Conservation (phyloP, 92 coral and sea anemone genomes). For the Blastomussa wellsi region DNA sequence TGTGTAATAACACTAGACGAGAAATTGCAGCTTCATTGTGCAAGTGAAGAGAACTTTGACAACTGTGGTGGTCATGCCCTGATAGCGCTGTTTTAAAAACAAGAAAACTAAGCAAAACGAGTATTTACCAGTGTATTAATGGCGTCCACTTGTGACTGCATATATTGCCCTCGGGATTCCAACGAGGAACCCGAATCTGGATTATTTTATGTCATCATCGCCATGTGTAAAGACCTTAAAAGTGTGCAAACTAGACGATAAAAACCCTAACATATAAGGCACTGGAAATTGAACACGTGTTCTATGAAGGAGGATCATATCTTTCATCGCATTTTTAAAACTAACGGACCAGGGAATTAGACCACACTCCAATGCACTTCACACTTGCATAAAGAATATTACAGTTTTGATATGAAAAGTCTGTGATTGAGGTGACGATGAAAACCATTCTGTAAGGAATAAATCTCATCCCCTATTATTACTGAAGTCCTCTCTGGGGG, state of each 20-base stretch:
- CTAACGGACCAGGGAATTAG: neutral
- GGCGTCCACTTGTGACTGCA: neutral
- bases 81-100: neutral
- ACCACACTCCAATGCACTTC: neutral
- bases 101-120: neutral
- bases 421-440: neutral
- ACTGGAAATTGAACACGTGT: no score
- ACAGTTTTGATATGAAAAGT: neutral
- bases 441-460: neutral
- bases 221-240: no score
- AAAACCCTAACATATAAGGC: no score
- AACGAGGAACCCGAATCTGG: neutral
- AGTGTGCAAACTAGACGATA: no score
- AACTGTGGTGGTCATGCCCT: neutral
- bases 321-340: neutral
- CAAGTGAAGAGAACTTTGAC: neutral
- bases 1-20: neutral
- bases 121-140: neutral
- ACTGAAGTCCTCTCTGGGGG: no score
- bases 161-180: neutral
- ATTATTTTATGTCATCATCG: no score
- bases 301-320: neutral
- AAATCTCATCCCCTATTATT: no score
- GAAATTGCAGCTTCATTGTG: neutral
- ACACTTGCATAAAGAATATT: neutral